Percentiles rank a stretch among this genome's conserved stretches.
Conservation (phyloP, 2,888 invertebrate genomes). For the Hypsopygia costalis region DNA sequence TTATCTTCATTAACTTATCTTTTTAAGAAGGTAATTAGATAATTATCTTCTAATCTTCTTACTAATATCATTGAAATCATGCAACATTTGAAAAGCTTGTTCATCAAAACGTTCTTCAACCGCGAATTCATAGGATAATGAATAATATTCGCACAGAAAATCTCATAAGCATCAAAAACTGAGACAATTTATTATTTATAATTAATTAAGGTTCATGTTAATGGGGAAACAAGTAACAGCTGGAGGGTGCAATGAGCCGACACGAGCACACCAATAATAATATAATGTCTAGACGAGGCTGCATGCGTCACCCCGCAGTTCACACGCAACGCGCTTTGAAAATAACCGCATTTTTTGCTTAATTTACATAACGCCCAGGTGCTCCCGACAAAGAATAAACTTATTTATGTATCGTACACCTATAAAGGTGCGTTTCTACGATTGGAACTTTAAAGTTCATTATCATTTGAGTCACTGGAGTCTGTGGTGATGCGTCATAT, state of each 20-base stretch:
- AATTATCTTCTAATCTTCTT: too few species aligned
- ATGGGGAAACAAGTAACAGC: conserved; percentile 56
- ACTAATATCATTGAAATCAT: too few species aligned
- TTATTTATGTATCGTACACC: not conserved
- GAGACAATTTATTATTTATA: too few species aligned
- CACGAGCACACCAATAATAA: conserved; percentile 21
- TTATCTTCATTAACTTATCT: too few species aligned
- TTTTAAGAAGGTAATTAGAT: too few species aligned
- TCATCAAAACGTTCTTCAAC: too few species aligned
- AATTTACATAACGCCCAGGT: conserved; percentile 23
- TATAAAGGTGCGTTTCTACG: conserved; percentile 6
- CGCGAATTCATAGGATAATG: too few species aligned
- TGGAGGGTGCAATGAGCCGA: conserved; percentile 55
- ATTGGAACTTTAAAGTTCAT: conserved; percentile 2
- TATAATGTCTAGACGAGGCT: conserved; percentile 56
- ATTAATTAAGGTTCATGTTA: conserved; percentile 64
- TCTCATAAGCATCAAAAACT: too few species aligned
- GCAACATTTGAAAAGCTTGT: too few species aligned
- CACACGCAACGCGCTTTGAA: conserved; percentile 67
- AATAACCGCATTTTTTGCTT: conserved; percentile 39
- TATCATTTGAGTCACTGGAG: not conserved
- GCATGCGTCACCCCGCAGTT: conserved; percentile 62
- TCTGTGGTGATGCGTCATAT: conserved; percentile 2
- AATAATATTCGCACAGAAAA: too few species aligned
- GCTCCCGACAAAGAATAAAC: conserved; percentile 16